Percentiles rank a stretch among this genome's conserved stretches.
These are phyloP conservation scores for Syngnathus scovelli DNA, from an alignment of 2,113 vertebrate species.

Conservation along the genomic window DNA sequence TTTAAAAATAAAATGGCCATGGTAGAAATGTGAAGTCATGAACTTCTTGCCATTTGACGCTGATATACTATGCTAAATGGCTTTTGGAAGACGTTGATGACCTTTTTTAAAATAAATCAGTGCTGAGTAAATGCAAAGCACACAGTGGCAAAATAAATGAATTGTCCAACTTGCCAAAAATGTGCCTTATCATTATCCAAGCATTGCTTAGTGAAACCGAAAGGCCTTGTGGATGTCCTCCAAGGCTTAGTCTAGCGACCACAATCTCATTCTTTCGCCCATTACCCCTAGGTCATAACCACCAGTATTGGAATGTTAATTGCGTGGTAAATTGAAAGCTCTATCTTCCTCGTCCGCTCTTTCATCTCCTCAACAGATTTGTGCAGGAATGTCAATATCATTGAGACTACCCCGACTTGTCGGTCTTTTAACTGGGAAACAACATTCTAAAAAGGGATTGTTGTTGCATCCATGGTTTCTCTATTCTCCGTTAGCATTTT, in stretches of 20 bases:
- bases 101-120: too few relatives aligned
- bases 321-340: background rate
- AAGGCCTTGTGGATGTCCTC: background rate
- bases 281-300: background rate
- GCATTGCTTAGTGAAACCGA: background rate
- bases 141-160: background rate
- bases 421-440: background rate
- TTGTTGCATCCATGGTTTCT: too few relatives aligned
- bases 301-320: constrained; percentile 1
- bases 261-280: background rate
- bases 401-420: background rate
- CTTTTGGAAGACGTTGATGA: background rate
- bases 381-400: background rate
- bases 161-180: background rate
- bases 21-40: too few relatives aligned
- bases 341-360: background rate
- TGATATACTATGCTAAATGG: too few relatives aligned
- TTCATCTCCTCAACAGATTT: background rate
- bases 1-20: background rate
- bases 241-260: background rate
- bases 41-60: too few relatives aligned
- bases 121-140: background rate
- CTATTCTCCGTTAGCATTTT: too few relatives aligned
- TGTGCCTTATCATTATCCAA: background rate
- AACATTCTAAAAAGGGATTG: background rate